Conservation (phyloP, 2,113 vertebrate species). For the Cettia cetti region DNA sequence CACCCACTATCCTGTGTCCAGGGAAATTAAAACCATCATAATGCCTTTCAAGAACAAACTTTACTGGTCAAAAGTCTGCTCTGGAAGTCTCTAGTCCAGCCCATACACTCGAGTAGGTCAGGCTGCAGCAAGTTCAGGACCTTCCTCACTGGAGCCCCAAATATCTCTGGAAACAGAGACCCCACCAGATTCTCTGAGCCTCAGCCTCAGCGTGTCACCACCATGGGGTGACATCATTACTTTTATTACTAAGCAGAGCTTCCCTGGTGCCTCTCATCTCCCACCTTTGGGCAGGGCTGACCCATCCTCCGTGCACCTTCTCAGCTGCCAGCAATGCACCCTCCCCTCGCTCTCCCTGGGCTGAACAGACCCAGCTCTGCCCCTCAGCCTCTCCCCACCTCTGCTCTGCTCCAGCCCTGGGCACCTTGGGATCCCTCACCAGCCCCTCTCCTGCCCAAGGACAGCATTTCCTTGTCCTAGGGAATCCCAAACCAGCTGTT, state of each 20-base stretch:
- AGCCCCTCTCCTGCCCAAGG: background rate
- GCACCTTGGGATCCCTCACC: background rate
- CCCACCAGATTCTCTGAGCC: background rate
- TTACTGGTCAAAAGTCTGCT: background rate
- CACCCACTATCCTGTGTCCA: no score
- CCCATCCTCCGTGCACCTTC: rapidly evolving
- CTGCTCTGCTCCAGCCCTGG: background rate
- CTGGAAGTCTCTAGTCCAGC: background rate
- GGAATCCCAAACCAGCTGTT: background rate
- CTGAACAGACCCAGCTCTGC: background rate
- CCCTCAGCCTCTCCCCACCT: background rate
- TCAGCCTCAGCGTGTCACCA: background rate
- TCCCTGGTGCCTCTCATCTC: background rate
- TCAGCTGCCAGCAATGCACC: background rate
- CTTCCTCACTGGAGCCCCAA: background rate
- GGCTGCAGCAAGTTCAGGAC: background rate
- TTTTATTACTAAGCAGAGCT: background rate
- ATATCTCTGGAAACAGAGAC: background rate
- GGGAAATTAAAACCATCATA: background rate
- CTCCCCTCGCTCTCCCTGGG: background rate
- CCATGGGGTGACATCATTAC: background rate
- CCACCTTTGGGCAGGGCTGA: background rate
- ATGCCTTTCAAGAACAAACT: background rate
- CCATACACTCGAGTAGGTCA: background rate
- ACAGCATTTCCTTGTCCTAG: rapidly evolving